Evolutionary conservation across 64 coral and sea anemone genomes (phyloP), one percentile per base, ranked within the genome.

Genomic region (Hydrozoanthus tunicans): DNA sequence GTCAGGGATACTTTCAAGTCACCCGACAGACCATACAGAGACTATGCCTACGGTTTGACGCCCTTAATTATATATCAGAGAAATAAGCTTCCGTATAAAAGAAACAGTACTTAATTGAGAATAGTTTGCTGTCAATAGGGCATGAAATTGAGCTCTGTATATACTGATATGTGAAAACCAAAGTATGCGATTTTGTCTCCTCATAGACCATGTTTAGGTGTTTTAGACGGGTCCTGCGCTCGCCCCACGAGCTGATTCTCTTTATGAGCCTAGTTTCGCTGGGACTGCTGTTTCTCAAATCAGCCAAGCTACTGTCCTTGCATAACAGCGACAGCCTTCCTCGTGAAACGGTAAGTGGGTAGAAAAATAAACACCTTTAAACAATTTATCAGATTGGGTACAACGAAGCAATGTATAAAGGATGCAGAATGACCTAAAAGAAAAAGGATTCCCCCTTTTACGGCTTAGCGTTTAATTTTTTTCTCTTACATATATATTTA

Each of bases 151-250:
- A 43, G 32, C 32, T 43, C 20, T 5, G 1, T 24, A 26, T 72
- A 72, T 24, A 24, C 10, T 8, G 69, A n/a, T 1, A 8, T 72
- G 69, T 43, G 2, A 43, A 43, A 72, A 66, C 17, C 64, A 17
- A 66, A 66, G 69, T 24, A 7, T n/a, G 20, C n/a, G 11, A 24
- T 72, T 24, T 72, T 4, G 69, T 26, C 10, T 17, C n/a, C 10
- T 72, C 32, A 43, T 62, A 59, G 83, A 25, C 4, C 53, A 86
- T 86, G 83, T 86, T 86, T 56, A 86, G 83, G 67, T 86, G 83
- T 86, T 73, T 86, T 86, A 72, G 83, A 15, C 83, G 83, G 9
- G 83, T 57, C 57, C 9, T 86, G 1, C 54, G 83, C 53, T 56
- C 83, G 5, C 83, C 83, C 25, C 54, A 73, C 7, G 83, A 73